A percentile compares a stretch with the other conserved stretches of the same genome.
phyloP scores from a whole-genome alignment of 1,140 invertebrate genomes.

The Dreissena rostriformis region DNA sequence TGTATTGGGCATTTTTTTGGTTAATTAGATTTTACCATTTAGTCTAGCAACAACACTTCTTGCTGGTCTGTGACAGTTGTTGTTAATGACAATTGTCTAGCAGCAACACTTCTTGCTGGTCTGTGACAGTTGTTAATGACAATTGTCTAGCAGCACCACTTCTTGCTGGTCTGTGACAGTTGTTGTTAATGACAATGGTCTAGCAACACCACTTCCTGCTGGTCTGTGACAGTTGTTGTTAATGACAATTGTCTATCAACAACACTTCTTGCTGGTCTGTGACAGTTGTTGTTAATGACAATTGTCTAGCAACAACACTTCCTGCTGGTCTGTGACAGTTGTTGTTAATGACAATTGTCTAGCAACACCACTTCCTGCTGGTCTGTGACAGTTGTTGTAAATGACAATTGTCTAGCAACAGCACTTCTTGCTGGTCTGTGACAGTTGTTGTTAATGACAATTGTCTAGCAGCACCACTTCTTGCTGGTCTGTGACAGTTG shows the following conservation, averaged over 20 bases:
- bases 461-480: not conserved
- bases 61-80: not conserved
- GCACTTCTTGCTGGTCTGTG: not conserved
- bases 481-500: not conserved
- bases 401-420: not conserved
- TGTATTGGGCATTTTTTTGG: too few species aligned
- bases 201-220: not conserved
- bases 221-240: not conserved
- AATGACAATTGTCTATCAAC: not conserved
- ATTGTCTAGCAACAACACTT: not conserved
- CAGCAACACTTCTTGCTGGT: not conserved
- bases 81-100: not conserved
- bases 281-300: not conserved
- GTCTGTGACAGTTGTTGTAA: not conserved
- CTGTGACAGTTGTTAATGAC: not conserved
- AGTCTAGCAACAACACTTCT: not conserved
- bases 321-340: not conserved
- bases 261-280: not conserved
- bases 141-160: not conserved
- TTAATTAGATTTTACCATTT: too few species aligned
- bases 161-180: not conserved
- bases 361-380: not conserved
- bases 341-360: not conserved
- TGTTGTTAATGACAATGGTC: not conserved
- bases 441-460: not conserved